Base-by-base conservation (phyloP, 2,113 vertebrate species). In the Pomatostomus ruficeps region DNA sequence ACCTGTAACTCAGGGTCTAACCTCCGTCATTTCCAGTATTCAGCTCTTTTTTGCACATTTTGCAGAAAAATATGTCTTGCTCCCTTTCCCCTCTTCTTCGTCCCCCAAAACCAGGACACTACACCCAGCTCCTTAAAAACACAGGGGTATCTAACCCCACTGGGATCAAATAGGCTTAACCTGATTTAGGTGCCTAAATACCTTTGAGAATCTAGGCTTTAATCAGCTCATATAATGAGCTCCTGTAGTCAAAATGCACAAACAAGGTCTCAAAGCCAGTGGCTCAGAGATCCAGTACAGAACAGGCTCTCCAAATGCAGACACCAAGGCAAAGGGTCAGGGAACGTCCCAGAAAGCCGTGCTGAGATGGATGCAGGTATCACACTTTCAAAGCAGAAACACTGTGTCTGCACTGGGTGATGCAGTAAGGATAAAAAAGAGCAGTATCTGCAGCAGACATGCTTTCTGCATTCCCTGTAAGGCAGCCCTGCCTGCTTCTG, bases 211-310 rank as follows among this genome's bases (percentile, higher is more conserved):
- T 88, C 45, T 88, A 85, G 79, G 42, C 19, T 85, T 91, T 95
- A 89, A 84, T 76, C 74, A 89, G 67, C 66, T 91, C 35, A 49
- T 70, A 82, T 89, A 78, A 70, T 58, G 70, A 85, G 35, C 42
- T 95, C 21, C 71, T 79, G 14, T 22, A 79, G 74, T 58, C 52
- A 91, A 95, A 94, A 93, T 82, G 88, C 54, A 95, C 62, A 89
- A 92, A 95, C 57, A 82, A 89, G 66, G 25, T 89, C 86, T 91
- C 80, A 93, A 96, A 93, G 55, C 13, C 63, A 40, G 49, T 70
- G 80, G 31, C 61, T 95, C 51, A 54, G 73, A n/a, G 49, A 78
- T 14, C 12, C 12, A 14, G 61, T 11, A 36, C 36, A 85, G 66
- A 85, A 65, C 14, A 75, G 42, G 11, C 19, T 45, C 33, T 66